Evolutionary conservation across 1,140 invertebrate species (phyloP), one percentile per base, ranked within the genome.

Genomic region (Pinna nobilis): DNA sequence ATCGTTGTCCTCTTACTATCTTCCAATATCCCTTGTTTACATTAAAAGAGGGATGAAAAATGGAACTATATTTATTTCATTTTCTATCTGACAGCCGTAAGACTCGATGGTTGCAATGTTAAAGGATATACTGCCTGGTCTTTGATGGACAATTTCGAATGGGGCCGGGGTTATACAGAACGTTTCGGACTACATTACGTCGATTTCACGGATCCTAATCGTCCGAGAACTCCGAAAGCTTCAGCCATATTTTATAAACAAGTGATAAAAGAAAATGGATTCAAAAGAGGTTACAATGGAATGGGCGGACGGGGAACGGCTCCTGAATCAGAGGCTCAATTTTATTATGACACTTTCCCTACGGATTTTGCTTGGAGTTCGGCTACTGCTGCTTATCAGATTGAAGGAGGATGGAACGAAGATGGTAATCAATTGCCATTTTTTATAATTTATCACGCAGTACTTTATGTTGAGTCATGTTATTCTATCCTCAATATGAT

Each of bases 131-230:
- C 93, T 0, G 89, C 92, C 47, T 96, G 94, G 94, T 93, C 92
- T 74, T 83, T 96, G 0, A 88, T 95, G 77, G 95, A 96, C 73
- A 95, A 94, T 83, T 95, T 95, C 85, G 94, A 96, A 88, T 96
- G 94, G 94, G 82, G 84, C 0, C 78, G 68, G 13, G 90, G 81
- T 15, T 87, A 82, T 64, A 55, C 70, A 2, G 88, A 92, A 74
- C 92, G 91, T 76, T 96, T 94, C 86, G 95, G 95, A 1, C 80
- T 96, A 0, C 92, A 93, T 78, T 89, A 92, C 18, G 93, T 96
- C 0, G 92, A 96, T 84, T 95, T 95, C 80, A 90, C 87, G 1
- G 90, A 92, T 74, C 91, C 92, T 0, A 85, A 92, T 1, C 90
- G 91, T 73, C 91, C 90, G 1, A 90, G 94, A 74, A 93, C 90